These are phyloP conservation scores for Petaurus breviceps DNA, from an alignment of 2,113 vertebrate genomes.

Conservation along the genomic window DNA sequence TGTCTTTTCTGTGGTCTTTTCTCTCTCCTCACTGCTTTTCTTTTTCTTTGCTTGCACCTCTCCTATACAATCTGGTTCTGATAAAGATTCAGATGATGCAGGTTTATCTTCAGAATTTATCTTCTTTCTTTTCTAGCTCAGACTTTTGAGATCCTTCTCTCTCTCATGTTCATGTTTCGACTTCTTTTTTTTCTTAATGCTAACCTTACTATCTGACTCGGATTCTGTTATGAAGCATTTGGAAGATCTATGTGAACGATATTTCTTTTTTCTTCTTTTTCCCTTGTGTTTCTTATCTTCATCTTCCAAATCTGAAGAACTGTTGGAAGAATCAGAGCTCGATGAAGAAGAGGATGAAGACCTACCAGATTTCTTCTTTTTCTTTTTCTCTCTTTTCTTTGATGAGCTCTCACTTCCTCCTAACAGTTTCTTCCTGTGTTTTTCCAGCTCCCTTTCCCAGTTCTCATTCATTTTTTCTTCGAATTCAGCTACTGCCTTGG, in stretches of 20 bases:
- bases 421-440: slow-evolving; percentile 93
- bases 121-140: slow-evolving; percentile 88
- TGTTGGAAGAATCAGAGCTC: slow-evolving; percentile 99
- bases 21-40: no score
- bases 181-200: slow-evolving; percentile 90
- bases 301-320: slow-evolving; percentile 94
- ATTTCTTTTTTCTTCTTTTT: slow-evolving; percentile 93
- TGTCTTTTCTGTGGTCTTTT: slow-evolving; percentile 84
- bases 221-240: slow-evolving; percentile 88
- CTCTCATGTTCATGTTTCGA: slow-evolving; percentile 91
- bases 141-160: slow-evolving; percentile 92
- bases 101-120: slow-evolving; percentile 84
- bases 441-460: slow-evolving; percentile 96
- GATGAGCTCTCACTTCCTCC: slow-evolving; percentile 88
- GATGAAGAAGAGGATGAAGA: slow-evolving; percentile 99
- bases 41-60: slow-evolving; percentile 81
- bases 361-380: slow-evolving; percentile 98
- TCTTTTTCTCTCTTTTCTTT: slow-evolving; percentile 94
- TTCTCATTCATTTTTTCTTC: slow-evolving; percentile 99
- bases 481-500: slow-evolving; percentile 96
- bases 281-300: slow-evolving; percentile 93
- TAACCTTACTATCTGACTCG: slow-evolving; percentile 92
- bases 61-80: slow-evolving; percentile 86
- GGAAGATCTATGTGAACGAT: slow-evolving; percentile 88
- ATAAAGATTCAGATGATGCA: slow-evolving; percentile 88